phyloP scores from a whole-genome alignment of 2,113 vertebrate species.

The Xenopus borealis region DNA sequence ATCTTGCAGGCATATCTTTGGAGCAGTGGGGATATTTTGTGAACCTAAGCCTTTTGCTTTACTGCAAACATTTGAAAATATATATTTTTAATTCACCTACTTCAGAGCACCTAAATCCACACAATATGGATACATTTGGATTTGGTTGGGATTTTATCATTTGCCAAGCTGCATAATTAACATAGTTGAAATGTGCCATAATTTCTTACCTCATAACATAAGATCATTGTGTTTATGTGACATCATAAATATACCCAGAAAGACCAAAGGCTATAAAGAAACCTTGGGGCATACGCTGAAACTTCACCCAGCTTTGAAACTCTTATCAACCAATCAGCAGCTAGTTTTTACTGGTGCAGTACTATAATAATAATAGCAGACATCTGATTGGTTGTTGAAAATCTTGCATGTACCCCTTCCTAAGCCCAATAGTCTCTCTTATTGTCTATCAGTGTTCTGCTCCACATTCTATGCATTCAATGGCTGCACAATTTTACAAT shows the following conservation, averaged over 20 bases:
- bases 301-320: no score
- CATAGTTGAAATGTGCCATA: constrained; percentile 86
- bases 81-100: constrained; percentile 75
- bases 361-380: no score
- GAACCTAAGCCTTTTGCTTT: constrained; percentile 75
- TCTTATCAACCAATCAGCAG: no score
- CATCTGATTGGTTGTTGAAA: no score
- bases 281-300: no score
- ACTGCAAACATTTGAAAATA: constrained; percentile 84
- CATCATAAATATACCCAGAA: constrained; percentile 58
- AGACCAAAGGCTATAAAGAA: constrained; percentile 50
- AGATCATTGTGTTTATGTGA: constrained; percentile 51
- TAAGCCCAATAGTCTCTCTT: no score
- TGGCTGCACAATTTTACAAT: no score
- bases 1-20: constrained; percentile 60
- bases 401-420: no score
- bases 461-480: no score
- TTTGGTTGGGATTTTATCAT: constrained; percentile 68
- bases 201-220: constrained; percentile 90
- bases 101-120: constrained; percentile 85
- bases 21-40: constrained; percentile 76
- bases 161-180: constrained; percentile 86
- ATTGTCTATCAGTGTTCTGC: no score
- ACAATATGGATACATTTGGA: constrained; percentile 35
- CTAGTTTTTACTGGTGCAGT: no score